Evolutionary conservation across 2,888 invertebrate species (phyloP).

Genomic region (Dromius quadrimaculatus): DNA sequence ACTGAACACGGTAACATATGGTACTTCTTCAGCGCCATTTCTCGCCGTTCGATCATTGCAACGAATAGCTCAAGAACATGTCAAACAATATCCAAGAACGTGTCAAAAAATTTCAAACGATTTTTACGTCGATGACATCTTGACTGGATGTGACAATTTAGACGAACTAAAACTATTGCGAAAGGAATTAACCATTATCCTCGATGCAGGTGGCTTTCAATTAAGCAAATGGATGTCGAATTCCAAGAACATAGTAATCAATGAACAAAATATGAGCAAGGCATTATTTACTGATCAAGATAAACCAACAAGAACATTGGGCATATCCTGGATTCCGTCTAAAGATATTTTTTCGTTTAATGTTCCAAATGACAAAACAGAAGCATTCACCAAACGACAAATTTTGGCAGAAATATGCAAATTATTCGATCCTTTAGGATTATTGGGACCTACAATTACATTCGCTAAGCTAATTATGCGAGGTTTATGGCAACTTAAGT

Average conservation of each 20-base stretch:
- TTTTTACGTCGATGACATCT: constrained; percentile 56
- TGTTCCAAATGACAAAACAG: not conserved
- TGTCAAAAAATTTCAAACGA: constrained; percentile 42
- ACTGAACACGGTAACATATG: constrained; percentile 57
- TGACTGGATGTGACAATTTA: constrained; percentile 52
- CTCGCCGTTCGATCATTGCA: constrained; percentile 54
- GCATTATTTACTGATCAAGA: not conserved
- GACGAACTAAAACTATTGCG: constrained; percentile 17
- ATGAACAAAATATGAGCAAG: no score
- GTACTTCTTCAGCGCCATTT: constrained; percentile 55
- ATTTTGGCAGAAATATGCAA: constrained; percentile 13
- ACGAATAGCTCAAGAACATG: constrained; percentile 53
- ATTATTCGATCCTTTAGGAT: constrained; percentile 47
- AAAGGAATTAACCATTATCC: constrained; percentile 7
- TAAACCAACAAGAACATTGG: constrained; percentile 12
- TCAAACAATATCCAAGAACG: constrained; percentile 53
- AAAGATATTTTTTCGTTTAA: constrained; percentile 9
- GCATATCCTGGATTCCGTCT: not conserved
- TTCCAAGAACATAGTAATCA: no score
- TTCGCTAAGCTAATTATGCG: constrained; percentile 48
- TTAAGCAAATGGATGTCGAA: no score
- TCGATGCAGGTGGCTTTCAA: no score
- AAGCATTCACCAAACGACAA: constrained; percentile 30
- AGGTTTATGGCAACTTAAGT: constrained; percentile 45
- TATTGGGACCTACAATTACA: constrained; percentile 42